Conservation (phyloP, 2,113 vertebrate genomes). For the Vulpes vulpes region DNA sequence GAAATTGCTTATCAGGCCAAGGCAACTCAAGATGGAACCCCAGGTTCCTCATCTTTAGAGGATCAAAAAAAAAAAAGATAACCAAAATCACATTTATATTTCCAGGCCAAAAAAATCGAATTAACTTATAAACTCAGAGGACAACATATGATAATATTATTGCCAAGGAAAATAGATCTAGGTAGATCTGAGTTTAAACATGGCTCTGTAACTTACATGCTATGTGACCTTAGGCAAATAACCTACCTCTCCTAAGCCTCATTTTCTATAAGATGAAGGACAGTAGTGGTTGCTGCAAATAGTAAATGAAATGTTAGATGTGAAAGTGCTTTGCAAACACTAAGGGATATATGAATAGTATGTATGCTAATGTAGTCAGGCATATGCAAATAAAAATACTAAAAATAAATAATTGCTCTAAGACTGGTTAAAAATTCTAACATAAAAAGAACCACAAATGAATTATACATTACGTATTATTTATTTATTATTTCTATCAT, state of each 20-base stretch:
- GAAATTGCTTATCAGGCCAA: slow-evolving; percentile 29
- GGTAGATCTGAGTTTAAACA: slow-evolving; percentile 6
- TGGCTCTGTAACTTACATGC: background rate
- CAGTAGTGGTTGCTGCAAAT: background rate
- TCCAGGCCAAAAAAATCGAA: background rate
- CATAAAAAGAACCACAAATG: background rate
- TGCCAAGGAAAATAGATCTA: background rate
- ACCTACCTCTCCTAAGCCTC: background rate
- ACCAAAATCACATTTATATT: slow-evolving; percentile 28
- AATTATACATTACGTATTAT: slow-evolving; percentile 15
- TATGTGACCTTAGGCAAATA: slow-evolving; percentile 11
- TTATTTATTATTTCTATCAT: background rate
- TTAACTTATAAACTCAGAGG: slow-evolving; percentile 50
- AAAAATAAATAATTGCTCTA: slow-evolving; percentile 38
- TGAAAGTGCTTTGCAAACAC: slow-evolving; percentile 47
- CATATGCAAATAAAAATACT: slow-evolving; percentile 49
- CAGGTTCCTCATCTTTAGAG: slow-evolving; percentile 15
- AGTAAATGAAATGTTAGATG: slow-evolving; percentile 15
- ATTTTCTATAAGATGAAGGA: slow-evolving; percentile 53
- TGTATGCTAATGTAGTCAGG: slow-evolving; percentile 37
- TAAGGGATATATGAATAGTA: background rate
- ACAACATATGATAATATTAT: slow-evolving; percentile 6
- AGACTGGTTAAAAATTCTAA: slow-evolving; percentile 23
- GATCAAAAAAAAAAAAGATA: slow-evolving; percentile 9
- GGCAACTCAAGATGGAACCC: slow-evolving; percentile 48